phyloP scores from a whole-genome alignment of 2,113 vertebrate genomes.

The Naja naja region DNA sequence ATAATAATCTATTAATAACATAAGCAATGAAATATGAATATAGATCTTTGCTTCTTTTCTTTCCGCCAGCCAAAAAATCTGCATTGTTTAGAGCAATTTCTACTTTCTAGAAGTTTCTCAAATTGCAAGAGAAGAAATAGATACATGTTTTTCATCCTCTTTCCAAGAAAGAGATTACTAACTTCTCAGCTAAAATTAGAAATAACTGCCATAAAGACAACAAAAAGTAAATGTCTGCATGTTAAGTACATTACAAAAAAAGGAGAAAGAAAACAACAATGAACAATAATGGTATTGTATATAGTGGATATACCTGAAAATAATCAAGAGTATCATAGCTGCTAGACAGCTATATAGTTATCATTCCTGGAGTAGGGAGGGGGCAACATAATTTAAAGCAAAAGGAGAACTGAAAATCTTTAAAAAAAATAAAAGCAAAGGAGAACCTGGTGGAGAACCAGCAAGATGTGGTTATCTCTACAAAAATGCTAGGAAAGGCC shows the following conservation, averaged over 20 bases:
- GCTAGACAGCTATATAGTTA: background rate
- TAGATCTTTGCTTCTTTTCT: background rate
- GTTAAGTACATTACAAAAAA: background rate
- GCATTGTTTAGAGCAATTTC: background rate
- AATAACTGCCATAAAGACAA: conserved; percentile 6
- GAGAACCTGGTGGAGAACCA: background rate
- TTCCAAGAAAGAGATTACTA: background rate
- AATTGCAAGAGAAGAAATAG: background rate
- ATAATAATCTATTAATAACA: background rate
- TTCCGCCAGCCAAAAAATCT: background rate
- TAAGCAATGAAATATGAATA: background rate
- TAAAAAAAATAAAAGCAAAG: background rate
- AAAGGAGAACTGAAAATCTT: background rate
- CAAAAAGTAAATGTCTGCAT: background rate
- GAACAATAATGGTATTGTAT: background rate
- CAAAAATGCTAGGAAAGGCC: background rate
- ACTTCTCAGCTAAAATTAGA: background rate
- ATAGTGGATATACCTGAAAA: background rate
- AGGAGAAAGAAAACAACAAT: background rate
- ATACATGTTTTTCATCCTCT: background rate
- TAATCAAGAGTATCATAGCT: background rate
- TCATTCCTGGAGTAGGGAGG: background rate
- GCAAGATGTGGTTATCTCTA: background rate
- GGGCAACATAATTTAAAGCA: background rate
- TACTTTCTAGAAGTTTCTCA: background rate